These are phyloP conservation scores for Neoascia interrupta DNA, from an alignment of 2,888 invertebrate genomes.

Conservation along the genomic window DNA sequence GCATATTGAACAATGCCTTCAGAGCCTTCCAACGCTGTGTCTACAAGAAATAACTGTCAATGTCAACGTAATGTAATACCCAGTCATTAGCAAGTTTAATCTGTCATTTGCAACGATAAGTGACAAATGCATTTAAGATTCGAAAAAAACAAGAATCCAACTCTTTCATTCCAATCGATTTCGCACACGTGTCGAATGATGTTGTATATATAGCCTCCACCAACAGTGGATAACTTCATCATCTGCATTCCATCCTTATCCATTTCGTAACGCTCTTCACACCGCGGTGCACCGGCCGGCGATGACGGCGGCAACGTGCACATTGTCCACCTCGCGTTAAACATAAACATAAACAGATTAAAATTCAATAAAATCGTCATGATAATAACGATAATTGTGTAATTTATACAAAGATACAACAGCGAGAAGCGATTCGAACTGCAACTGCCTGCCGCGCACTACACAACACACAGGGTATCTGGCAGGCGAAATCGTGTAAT, in stretches of 20 bases:
- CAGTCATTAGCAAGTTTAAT: background rate
- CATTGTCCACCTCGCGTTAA: conserved; percentile 13
- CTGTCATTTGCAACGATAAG: background rate
- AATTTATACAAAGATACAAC: conserved; percentile 73
- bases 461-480: conserved; percentile 36
- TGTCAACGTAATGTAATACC: no score
- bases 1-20: no score
- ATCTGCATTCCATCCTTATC: background rate
- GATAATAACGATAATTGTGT: conserved; percentile 78
- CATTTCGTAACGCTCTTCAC: background rate
- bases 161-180: background rate
- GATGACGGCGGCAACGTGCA: background rate
- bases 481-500: conserved; percentile 67
- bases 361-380: conserved; percentile 78
- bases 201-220: no score
- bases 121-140: background rate
- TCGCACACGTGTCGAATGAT: conserved; percentile 27
- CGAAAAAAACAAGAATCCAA: background rate
- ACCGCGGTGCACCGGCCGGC: background rate
- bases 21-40: no score
- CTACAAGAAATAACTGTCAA: no score
- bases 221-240: no score
- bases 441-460: conserved; percentile 22
- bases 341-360: conserved; percentile 71
- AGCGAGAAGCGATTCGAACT: background rate